A percentile compares a stretch with the other conserved stretches of the same genome.
Evolutionary conservation across 2,113 vertebrate genomes (phyloP).

Genomic region (Apteryx owenii): DNA sequence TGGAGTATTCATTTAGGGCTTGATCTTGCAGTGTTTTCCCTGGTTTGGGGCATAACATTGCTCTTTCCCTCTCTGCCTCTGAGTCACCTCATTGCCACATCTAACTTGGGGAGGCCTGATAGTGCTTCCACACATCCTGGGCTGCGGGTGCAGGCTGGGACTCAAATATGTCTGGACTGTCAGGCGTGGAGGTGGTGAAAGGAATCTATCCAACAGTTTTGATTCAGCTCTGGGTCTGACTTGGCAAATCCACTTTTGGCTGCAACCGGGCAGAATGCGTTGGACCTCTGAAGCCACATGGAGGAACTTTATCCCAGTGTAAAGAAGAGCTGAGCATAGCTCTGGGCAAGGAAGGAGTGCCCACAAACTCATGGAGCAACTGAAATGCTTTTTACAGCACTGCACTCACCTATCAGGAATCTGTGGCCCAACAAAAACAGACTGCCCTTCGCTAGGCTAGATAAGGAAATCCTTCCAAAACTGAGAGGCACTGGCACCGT

Average conservation of each 20-base stretch:
- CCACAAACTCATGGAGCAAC: background rate
- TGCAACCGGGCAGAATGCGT: background rate
- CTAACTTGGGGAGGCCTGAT: background rate
- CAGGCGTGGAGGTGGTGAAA: background rate
- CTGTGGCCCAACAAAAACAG: background rate
- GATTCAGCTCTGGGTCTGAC: background rate
- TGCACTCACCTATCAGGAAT: background rate
- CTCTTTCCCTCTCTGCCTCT: background rate
- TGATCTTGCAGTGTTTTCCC: background rate
- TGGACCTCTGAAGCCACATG: background rate
- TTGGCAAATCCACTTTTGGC: background rate
- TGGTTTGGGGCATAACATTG: background rate
- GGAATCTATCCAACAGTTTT: background rate
- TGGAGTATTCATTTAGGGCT: background rate
- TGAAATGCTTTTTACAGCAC: background rate
- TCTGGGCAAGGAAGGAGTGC: background rate
- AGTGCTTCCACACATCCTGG: accelerated
- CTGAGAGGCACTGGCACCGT: accelerated
- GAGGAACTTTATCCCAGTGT: background rate
- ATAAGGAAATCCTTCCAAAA: accelerated
- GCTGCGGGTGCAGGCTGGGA: background rate
- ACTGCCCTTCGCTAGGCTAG: background rate
- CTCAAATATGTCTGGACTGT: background rate
- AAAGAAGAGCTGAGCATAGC: background rate
- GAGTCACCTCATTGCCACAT: background rate